A percentile compares a stretch with the other conserved stretches of the same genome.
Conservation (phyloP, 2,113 vertebrate genomes). For the Myocastor coypus region DNA sequence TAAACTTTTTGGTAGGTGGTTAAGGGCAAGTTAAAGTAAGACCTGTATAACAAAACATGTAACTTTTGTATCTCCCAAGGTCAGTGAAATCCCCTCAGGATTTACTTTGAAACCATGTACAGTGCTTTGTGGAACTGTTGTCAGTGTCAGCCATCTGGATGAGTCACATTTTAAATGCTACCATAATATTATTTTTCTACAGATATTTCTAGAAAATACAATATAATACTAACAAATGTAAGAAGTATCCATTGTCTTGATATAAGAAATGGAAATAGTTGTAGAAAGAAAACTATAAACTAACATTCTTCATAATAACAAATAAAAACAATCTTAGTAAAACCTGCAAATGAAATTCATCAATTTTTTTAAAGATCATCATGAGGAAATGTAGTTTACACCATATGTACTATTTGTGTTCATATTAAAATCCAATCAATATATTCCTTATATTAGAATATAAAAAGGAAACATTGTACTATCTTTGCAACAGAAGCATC, state of each 20-base stretch:
- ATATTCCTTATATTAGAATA: background rate
- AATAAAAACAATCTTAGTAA: background rate
- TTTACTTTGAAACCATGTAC: too few relatives aligned
- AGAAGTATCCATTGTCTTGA: background rate
- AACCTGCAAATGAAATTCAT: background rate
- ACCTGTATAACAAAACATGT: too few relatives aligned
- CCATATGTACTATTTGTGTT: background rate
- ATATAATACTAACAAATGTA: background rate
- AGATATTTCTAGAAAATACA: background rate
- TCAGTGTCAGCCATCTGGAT: too few relatives aligned
- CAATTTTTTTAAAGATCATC: background rate
- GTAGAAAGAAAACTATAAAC: background rate
- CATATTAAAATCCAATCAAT: background rate
- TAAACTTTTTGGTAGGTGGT: background rate
- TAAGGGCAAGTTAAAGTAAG: too few relatives aligned
- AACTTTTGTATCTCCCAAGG: too few relatives aligned
- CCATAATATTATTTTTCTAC: background rate
- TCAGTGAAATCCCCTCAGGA: too few relatives aligned
- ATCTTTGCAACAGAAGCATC: background rate
- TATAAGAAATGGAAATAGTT: background rate
- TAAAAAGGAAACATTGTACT: background rate
- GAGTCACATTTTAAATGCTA: conserved; percentile 4
- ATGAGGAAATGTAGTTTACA: background rate
- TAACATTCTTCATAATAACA: background rate
- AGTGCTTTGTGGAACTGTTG: too few relatives aligned